Base-by-base conservation (phyloP, 92 coral and sea anemone species). In the Epizoanthus illoricatus region DNA sequence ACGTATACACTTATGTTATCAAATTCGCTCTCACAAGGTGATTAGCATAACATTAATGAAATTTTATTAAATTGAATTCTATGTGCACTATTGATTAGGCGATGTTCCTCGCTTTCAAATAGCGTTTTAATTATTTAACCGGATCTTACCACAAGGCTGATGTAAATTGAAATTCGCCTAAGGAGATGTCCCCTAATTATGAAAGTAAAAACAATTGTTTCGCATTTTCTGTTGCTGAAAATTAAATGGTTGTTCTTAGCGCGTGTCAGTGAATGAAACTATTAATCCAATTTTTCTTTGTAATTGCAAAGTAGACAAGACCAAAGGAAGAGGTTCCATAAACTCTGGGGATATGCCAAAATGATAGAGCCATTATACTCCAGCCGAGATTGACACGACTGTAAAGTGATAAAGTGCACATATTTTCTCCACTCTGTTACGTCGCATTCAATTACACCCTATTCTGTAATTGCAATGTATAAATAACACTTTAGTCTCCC, bases 41-140 rank as follows among this genome's bases (percentile, higher is more conserved):
- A 93, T 93, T 93, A 93, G 89, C 97, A 93, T 93, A 93, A 93
- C 89, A 78, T 88, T 88, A 93, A 93, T 93, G 90, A 93, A 93
- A 90, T 90, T 93, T 90, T 86, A 93, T 93, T 93, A 93, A 93
- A 93, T 88, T 88, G 94, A 93, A 90, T 93, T 80, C 87, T 70
- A 84, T 84, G 92, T 88, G 88, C 87, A 87, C 90, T 88, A 86
- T 88, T 93, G 97, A 93, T 93, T 88, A 91, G 92, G 88, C 87
- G 84, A 86, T 47, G 86, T 73, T 83, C 85, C 94, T 92, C 83
- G 92, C 92, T 93, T 90, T 89, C 89, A 93, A 93, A 93, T 93
- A 85, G 97, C 92, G 83, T 88, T 93, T 93, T 90, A 93, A 93
- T 93, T 91, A 93, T 93, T 93, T 89, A 88, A 86, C 97, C 97